Percentiles rank a stretch among this genome's conserved stretches.
Evolutionary conservation across 2,888 invertebrate species (phyloP).

Genomic region (Chorisops tibialis): DNA sequence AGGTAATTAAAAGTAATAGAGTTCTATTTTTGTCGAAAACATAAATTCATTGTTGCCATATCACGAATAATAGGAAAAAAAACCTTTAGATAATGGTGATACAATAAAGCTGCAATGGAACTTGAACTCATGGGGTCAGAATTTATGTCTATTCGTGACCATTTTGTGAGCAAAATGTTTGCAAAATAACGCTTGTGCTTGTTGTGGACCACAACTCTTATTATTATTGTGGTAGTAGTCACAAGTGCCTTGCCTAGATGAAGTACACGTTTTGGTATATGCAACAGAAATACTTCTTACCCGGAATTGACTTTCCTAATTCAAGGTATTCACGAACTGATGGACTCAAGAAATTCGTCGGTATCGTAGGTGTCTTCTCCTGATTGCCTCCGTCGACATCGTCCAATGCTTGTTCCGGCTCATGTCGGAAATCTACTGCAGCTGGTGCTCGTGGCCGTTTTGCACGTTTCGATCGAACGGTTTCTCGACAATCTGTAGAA

Average conservation of each 20-base stretch:
- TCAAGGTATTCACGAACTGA: slow-evolving; percentile 82
- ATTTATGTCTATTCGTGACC: too few relatives aligned
- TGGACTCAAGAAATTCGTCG: slow-evolving; percentile 76
- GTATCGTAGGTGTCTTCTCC: slow-evolving; percentile 56
- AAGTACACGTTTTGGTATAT: too few relatives aligned
- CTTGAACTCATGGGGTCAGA: too few relatives aligned
- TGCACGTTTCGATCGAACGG: slow-evolving; percentile 57
- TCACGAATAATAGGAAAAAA: neutral
- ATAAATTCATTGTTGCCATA: neutral
- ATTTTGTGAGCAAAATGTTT: too few relatives aligned
- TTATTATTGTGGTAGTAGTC: too few relatives aligned
- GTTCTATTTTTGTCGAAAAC: slow-evolving; percentile 26
- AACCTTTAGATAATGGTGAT: too few relatives aligned
- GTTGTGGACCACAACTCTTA: too few relatives aligned
- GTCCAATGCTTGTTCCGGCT: slow-evolving; percentile 53
- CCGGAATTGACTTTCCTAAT: slow-evolving; percentile 84
- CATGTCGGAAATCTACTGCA: slow-evolving; percentile 49
- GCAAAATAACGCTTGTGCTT: too few relatives aligned
- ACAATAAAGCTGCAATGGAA: too few relatives aligned
- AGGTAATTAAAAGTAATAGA: slow-evolving; percentile 48
- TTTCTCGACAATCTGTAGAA: slow-evolving; percentile 59
- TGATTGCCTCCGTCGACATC: slow-evolving; percentile 44
- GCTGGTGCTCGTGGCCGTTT: slow-evolving; percentile 62
- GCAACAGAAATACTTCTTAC: slow-evolving; percentile 53
- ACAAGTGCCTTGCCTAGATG: too few relatives aligned